Conservation (phyloP, 2,797 vertebrate genomes). For the Gadopsis bispinosus region DNA sequence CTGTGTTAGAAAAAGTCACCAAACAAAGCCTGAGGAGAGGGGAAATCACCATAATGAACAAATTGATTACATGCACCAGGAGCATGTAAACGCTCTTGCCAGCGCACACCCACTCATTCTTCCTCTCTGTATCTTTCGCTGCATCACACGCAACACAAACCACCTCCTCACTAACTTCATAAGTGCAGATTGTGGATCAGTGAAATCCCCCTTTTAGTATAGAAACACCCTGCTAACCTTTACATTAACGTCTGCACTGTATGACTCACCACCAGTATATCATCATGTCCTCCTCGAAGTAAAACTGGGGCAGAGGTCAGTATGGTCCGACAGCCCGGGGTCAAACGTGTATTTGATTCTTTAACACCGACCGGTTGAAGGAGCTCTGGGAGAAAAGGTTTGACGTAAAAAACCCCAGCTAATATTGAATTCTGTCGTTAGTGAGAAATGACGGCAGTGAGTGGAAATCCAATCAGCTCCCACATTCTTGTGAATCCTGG, state of each 20-base stretch:
- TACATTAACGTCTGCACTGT: neutral
- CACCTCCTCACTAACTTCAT: slow-evolving; percentile 1
- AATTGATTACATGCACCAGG: slow-evolving; percentile 1
- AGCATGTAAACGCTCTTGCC: accelerated
- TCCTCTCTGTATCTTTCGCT: neutral
- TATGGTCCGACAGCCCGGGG: neutral
- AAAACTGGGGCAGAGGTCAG: neutral
- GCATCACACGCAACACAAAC: slow-evolving; percentile 2
- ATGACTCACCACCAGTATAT: neutral
- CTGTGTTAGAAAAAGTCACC: neutral
- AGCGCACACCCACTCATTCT: slow-evolving; percentile 21
- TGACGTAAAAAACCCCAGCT: neutral
- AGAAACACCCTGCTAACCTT: neutral
- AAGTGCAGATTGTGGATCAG: neutral
- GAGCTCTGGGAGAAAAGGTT: neutral
- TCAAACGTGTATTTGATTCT: neutral
- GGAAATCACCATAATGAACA: neutral
- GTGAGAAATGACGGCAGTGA: slow-evolving; percentile 1
- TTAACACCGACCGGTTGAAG: neutral
- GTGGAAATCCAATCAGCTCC: slow-evolving; percentile 10
- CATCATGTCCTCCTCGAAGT: neutral
- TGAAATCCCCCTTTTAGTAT: slow-evolving; percentile 35
- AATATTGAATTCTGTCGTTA: neutral
- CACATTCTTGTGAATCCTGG: neutral
- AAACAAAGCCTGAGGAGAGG: neutral